Evolutionary conservation across 2,888 invertebrate species (phyloP).

Genomic region (Heteromurus nitidus): DNA sequence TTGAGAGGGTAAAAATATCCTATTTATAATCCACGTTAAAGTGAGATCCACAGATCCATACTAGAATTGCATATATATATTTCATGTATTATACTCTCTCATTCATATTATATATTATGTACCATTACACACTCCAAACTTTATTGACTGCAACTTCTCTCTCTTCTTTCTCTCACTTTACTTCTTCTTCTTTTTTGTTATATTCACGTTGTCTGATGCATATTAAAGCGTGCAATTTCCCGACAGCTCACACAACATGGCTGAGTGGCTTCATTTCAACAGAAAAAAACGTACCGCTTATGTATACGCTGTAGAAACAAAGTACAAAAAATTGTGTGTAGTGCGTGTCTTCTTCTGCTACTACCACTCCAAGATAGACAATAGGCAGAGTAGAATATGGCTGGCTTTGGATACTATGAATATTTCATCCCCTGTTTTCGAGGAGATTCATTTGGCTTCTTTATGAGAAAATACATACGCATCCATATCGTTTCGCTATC

Average conservation of each 20-base stretch:
- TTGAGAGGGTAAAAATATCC: constrained; percentile 45
- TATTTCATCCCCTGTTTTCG: constrained; percentile 43
- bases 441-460: constrained; percentile 32
- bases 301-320: no score
- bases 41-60: not conserved
- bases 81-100: no score
- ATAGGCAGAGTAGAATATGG: constrained; percentile 36
- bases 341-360: not conserved
- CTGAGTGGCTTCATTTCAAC: constrained; percentile 49
- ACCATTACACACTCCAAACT: no score
- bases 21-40: constrained; percentile 41
- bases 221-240: constrained; percentile 63
- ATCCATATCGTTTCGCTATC: constrained; percentile 37
- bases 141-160: not conserved
- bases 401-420: constrained; percentile 51
- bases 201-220: constrained; percentile 51
- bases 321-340: not conserved
- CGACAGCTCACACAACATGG: constrained; percentile 57
- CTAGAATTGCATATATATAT: not conserved
- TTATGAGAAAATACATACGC: not conserved
- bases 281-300: no score
- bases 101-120: no score
- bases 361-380: no score
- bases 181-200: not conserved
- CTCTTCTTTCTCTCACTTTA: not conserved